These are phyloP conservation scores for Pocillopora verrucosa DNA, from an alignment of 64 coral and sea anemone species.

Conservation along the genomic window DNA sequence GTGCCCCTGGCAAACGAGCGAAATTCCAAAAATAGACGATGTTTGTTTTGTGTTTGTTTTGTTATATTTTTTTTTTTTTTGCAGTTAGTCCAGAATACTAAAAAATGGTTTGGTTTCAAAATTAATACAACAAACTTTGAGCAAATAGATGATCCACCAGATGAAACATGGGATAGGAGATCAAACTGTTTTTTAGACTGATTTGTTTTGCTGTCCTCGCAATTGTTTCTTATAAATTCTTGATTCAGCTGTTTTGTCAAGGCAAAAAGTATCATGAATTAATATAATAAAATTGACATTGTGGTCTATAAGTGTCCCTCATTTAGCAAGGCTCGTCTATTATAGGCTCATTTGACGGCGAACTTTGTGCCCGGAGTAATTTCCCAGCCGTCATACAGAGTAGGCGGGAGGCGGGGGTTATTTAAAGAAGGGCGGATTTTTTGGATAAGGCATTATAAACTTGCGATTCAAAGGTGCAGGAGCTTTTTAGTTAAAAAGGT, in stretches of 20 bases:
- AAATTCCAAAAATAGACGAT: not conserved
- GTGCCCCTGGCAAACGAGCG: not conserved
- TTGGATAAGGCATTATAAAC: no score
- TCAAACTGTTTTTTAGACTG: no score
- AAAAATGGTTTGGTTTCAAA: no score
- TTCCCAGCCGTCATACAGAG: not conserved
- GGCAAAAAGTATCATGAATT: not conserved
- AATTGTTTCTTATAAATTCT: not conserved
- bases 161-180: no score
- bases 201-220: not conserved
- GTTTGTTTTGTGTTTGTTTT: not conserved
- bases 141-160: no score
- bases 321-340: not conserved
- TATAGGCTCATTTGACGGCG: not conserved
- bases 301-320: not conserved
- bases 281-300: not conserved
- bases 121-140: no score
- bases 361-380: not conserved
- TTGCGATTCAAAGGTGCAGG: no score
- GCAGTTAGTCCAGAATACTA: no score
- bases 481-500: no score
- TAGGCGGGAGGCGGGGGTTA: not conserved
- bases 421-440: not conserved
- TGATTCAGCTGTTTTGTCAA: not conserved
- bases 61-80: no score